phyloP scores from a whole-genome alignment of 2,797 vertebrate species.

The Carcharodon carcharias region DNA sequence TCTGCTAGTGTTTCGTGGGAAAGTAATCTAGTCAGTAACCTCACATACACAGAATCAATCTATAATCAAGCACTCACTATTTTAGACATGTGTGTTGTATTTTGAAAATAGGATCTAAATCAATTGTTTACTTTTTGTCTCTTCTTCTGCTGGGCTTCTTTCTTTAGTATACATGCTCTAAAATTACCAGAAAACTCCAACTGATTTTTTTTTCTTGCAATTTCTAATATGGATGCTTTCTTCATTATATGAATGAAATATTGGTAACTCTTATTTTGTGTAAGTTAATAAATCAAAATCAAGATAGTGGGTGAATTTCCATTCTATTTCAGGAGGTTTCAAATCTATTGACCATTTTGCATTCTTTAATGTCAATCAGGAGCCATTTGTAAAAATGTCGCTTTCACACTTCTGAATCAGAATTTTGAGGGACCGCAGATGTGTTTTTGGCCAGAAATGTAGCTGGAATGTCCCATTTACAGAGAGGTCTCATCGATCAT shows the following conservation, averaged over 20 bases:
- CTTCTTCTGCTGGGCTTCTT: background rate
- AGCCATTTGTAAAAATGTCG: background rate
- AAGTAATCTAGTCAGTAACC: background rate
- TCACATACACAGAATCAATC: background rate
- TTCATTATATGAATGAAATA: background rate
- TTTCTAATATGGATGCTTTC: background rate
- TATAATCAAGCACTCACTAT: background rate
- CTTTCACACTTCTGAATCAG: background rate
- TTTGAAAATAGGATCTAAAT: background rate
- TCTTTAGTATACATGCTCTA: background rate
- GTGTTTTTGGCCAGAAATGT: too few species aligned
- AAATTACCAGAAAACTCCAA: background rate
- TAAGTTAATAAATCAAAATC: background rate
- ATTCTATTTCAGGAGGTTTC: background rate
- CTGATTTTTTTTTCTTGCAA: background rate
- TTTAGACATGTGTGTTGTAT: background rate
- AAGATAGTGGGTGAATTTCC: background rate
- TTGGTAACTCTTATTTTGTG: background rate
- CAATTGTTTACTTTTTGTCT: background rate
- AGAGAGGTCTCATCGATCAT: too few species aligned
- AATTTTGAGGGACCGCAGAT: too few species aligned
- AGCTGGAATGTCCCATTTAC: too few species aligned
- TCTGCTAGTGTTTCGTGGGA: background rate
- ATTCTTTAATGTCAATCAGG: background rate
- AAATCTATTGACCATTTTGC: background rate